These are phyloP conservation scores for Tenthredo amoena DNA, from an alignment of 2,888 invertebrate species.

Conservation along the genomic window DNA sequence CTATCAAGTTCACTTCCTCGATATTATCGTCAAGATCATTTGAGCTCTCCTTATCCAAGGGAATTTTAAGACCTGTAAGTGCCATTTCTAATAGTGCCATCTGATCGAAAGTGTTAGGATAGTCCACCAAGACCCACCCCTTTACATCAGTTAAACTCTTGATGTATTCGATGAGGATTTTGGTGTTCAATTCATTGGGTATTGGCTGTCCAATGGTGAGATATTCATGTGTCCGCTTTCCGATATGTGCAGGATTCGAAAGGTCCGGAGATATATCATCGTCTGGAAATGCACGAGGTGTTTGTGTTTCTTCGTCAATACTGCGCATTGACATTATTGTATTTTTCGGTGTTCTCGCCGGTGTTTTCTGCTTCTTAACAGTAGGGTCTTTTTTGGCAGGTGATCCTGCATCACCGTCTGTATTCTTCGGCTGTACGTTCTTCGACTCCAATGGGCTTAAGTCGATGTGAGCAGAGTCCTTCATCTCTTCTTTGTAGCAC, in stretches of 20 bases:
- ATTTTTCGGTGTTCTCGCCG: constrained; percentile 76
- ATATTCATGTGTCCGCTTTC: constrained; percentile 81
- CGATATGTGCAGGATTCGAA: constrained; percentile 80
- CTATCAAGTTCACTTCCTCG: constrained; percentile 63
- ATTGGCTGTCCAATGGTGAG: constrained; percentile 80
- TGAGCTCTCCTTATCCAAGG: constrained; percentile 76
- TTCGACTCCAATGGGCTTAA: constrained; percentile 61
- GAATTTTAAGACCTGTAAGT: constrained; percentile 80
- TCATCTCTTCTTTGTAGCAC: constrained; percentile 80
- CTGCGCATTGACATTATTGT: constrained; percentile 52
- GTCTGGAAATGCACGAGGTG: constrained; percentile 82
- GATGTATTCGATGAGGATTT: constrained; percentile 83
- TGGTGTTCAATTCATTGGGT: constrained; percentile 80
- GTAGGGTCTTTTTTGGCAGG: background rate
- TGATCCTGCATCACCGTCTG: background rate
- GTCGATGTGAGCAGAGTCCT: constrained; percentile 79
- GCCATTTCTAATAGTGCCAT: constrained; percentile 82
- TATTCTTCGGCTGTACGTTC: constrained; percentile 25
- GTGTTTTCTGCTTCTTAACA: constrained; percentile 64
- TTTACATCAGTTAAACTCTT: constrained; percentile 78
- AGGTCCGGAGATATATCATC: constrained; percentile 79
- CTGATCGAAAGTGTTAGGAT: constrained; percentile 81
- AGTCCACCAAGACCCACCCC: constrained; percentile 85
- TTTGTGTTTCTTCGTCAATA: constrained; percentile 81
- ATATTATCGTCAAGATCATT: constrained; percentile 68